Evolutionary conservation across 1,140 invertebrate genomes (phyloP), one percentile per base, ranked within the genome.

Genomic region (Sycophila sp.): DNA sequence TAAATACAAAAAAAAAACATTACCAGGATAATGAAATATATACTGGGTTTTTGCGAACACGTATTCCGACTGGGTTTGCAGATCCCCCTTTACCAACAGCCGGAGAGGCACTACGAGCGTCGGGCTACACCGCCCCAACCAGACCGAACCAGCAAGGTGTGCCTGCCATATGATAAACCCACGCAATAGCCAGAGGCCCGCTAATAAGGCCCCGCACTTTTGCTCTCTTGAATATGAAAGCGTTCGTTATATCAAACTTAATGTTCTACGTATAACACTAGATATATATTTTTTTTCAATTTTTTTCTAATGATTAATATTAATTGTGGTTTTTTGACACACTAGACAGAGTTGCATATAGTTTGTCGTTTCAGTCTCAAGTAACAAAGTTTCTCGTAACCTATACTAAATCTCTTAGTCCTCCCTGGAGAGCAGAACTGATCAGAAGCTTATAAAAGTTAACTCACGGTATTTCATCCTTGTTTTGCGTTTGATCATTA

Each of bases 101-200:
- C 85, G 84, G 84, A 86, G 84, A 86, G 84, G 76, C 84, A 86
- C 83, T 85, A 86, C 84, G 85, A 85, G 84, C 83, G 85, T 79
- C 82, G 84, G 83, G 82, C 85, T 79, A 85, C 84, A 81, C 84
- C 83, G 81, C 83, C 83, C 83, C 82, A 86, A 85, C 85, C 85
- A 85, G 85, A 85, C 82, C 81, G 84, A 85, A 85, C 83, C 80
- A 86, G 85, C 85, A 86, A 86, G 85, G 85, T 86, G 85, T 85
- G 84, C 83, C 83, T 84, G 83, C 83, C 83, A 69, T 62, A 62
- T 51, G 56, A 51, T 60, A 69, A 51, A 69, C 66, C 66, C 66
- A 60, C 56, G 56, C 56, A 69, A 60, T 60, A 47, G 30, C 49
- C 40, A 42, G 55, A 59, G 65, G 65, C 65, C 65, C 64, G 36